phyloP scores from a whole-genome alignment of 1,140 invertebrate genomes.

The Diabrotica undecimpunctata region DNA sequence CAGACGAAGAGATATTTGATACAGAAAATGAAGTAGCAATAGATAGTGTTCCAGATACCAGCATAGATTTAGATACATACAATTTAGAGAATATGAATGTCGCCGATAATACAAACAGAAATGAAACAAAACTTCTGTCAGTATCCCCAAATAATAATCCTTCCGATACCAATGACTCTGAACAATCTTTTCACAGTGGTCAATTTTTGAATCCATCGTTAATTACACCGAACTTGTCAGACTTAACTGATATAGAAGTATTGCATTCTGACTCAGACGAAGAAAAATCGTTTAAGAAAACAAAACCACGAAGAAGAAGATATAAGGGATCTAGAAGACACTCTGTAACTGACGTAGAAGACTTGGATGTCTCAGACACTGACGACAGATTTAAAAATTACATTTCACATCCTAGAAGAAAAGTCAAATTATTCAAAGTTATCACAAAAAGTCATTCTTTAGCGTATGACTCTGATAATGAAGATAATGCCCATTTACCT shows the following conservation, averaged over 20 bases:
- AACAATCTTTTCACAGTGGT: neutral
- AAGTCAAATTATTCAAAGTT: constrained; percentile 7
- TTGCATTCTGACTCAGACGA: constrained; percentile 33
- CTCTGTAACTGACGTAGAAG: constrained; percentile 50
- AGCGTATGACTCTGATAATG: constrained; percentile 29
- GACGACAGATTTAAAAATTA: constrained; percentile 29
- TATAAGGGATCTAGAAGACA: constrained; percentile 37
- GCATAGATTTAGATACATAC: constrained; percentile 20
- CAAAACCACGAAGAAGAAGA: constrained; percentile 11
- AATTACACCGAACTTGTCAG: constrained; percentile 14
- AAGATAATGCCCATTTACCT: constrained; percentile 23
- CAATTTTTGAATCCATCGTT: constrained; percentile 5
- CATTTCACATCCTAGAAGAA: constrained; percentile 12
- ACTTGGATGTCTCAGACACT: constrained; percentile 49
- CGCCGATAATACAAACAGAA: constrained; percentile 8
- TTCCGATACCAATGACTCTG: constrained; percentile 3
- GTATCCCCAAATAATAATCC: neutral
- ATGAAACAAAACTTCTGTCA: neutral
- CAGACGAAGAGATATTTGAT: constrained; percentile 43
- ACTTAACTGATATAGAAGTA: constrained; percentile 43
- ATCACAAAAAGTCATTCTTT: constrained; percentile 15
- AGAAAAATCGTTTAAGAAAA: constrained; percentile 25
- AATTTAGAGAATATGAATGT: constrained; percentile 19
- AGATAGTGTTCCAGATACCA: constrained; percentile 16
- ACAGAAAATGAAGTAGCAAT: constrained; percentile 34